phyloP scores from a whole-genome alignment of 2,888 invertebrate species.

The Cheilosia vulpina region DNA sequence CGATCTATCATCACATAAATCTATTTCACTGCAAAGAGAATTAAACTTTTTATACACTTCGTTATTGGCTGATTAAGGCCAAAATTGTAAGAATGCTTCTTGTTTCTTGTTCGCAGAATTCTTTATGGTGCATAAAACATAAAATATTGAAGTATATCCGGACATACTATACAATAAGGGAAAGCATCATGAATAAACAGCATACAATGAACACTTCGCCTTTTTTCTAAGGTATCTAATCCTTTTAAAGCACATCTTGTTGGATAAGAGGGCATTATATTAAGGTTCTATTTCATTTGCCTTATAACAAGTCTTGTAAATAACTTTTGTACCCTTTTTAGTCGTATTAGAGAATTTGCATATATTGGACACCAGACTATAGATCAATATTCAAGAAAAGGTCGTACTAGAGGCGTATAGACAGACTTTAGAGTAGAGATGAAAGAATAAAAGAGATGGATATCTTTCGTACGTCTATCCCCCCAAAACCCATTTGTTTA shows the following conservation, averaged over 20 bases:
- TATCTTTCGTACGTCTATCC: no score
- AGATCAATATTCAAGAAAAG: conserved; percentile 18
- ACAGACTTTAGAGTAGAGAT: conserved; percentile 26
- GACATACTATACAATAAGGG: conserved; percentile 19
- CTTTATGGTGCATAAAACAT: no score
- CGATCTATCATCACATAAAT: no score
- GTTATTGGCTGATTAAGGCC: no score
- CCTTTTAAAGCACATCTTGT: not conserved
- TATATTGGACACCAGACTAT: conserved; percentile 4
- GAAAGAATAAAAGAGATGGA: no score
- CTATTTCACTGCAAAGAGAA: no score
- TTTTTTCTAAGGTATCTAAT: not conserved
- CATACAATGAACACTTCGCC: conserved; percentile 6
- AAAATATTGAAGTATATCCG: not conserved
- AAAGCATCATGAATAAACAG: conserved; percentile 18
- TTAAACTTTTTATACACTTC: no score
- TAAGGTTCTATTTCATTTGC: conserved; percentile 2
- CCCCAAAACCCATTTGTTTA: no score
- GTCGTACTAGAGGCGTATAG: conserved; percentile 25
- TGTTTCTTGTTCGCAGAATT: no score
- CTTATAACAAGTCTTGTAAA: conserved; percentile 15
- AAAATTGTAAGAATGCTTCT: no score
- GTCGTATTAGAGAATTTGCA: not conserved
- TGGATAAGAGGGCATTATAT: not conserved
- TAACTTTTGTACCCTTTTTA: conserved; percentile 10